Percentiles rank a stretch among this genome's conserved stretches.
phyloP scores from a whole-genome alignment of 2,888 invertebrate genomes.

The Pilophorus perplexus region DNA sequence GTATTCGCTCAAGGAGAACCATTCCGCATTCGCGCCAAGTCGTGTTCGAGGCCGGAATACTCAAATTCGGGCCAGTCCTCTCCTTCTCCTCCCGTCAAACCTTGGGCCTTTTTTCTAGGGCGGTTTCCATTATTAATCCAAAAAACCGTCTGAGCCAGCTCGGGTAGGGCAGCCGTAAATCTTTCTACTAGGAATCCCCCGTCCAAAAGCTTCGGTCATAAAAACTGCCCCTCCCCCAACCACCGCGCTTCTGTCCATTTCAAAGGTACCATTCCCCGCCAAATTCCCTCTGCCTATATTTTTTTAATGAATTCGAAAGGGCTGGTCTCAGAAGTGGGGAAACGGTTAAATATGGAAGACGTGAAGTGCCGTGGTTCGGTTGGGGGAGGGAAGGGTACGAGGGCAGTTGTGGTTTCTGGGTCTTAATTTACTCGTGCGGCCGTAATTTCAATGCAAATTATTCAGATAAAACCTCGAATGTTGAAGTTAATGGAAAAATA shows the following conservation, averaged over 20 bases:
- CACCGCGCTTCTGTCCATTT: too few relatives aligned
- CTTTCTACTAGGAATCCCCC: slow-evolving; percentile 20
- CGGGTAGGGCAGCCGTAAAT: slow-evolving; percentile 14
- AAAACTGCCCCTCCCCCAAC: slow-evolving; percentile 7
- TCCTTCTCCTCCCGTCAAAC: too few relatives aligned
- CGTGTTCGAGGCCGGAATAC: slow-evolving; percentile 18
- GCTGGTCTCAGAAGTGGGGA: too few relatives aligned
- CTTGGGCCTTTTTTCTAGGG: slow-evolving; percentile 11
- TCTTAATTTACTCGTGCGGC: slow-evolving; percentile 24
- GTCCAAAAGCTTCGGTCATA: slow-evolving; percentile 17
- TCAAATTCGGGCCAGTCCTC: too few relatives aligned
- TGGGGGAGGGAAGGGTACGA: too few relatives aligned
- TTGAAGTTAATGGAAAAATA: slow-evolving; percentile 30
- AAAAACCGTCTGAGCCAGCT: slow-evolving; percentile 8
- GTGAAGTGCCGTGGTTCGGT: too few relatives aligned
- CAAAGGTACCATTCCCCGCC: too few relatives aligned
- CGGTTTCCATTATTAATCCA: slow-evolving; percentile 21
- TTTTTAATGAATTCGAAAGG: slow-evolving; percentile 13
- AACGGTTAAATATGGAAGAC: too few relatives aligned
- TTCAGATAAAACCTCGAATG: slow-evolving; percentile 24
- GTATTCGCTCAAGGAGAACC: too few relatives aligned
- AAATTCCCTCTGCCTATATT: neutral
- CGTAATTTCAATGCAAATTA: slow-evolving; percentile 33
- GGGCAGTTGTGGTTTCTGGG: neutral
- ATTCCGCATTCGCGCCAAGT: too few relatives aligned